These are phyloP conservation scores for Leptura quadrifasciata DNA, from an alignment of 2,888 invertebrate species.

Conservation along the genomic window DNA sequence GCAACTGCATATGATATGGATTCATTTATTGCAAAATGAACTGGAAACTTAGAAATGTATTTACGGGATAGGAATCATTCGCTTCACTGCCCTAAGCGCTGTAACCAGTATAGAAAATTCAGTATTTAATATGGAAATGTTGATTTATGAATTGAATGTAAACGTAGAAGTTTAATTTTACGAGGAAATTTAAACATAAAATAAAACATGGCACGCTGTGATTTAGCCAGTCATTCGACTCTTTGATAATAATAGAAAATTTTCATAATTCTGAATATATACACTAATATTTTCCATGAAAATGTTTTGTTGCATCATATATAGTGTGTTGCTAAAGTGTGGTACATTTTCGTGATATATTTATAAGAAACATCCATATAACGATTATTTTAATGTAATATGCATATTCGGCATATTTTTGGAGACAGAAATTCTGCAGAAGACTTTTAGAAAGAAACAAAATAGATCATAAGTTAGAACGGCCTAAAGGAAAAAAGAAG, in stretches of 20 bases:
- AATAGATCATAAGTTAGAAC: too few relatives aligned
- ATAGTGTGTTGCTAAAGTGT: too few relatives aligned
- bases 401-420: too few relatives aligned
- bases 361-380: too few relatives aligned
- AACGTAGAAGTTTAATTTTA: constrained; percentile 11
- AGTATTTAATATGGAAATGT: constrained; percentile 30
- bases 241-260: not conserved
- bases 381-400: too few relatives aligned
- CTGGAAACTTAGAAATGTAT: constrained; percentile 61
- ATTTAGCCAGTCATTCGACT: not conserved
- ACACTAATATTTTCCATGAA: too few relatives aligned
- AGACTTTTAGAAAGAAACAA: too few relatives aligned
- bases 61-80: constrained; percentile 59
- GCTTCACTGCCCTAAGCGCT: constrained; percentile 42
- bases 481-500: too few relatives aligned
- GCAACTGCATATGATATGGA: constrained; percentile 60
- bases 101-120: constrained; percentile 27
- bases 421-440: too few relatives aligned
- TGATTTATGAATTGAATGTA: constrained; percentile 27
- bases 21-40: constrained; percentile 62
- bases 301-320: too few relatives aligned
- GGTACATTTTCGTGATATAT: too few relatives aligned
- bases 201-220: not conserved
- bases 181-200: not conserved
- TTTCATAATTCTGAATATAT: too few relatives aligned